These are phyloP conservation scores for Holothuria scabra DNA, from an alignment of 53 echinoderm and acorn worm species.

Conservation along the genomic window DNA sequence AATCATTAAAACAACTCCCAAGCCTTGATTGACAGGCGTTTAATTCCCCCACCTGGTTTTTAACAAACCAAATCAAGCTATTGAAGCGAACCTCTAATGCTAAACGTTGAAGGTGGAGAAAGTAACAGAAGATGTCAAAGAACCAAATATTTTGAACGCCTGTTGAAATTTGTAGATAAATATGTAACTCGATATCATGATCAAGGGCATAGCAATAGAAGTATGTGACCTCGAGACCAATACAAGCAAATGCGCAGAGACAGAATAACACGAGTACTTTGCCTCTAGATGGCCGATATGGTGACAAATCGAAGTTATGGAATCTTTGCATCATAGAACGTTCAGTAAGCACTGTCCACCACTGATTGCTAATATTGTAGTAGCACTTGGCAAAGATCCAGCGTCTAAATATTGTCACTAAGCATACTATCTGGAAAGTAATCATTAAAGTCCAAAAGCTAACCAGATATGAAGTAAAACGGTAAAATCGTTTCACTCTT, in stretches of 20 bases:
- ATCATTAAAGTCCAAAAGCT: background rate
- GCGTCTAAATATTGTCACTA: background rate
- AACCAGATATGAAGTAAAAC: background rate
- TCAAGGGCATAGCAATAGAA: background rate
- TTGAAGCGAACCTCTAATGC: constrained; percentile 1
- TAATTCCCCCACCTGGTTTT: background rate
- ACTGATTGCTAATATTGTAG: background rate
- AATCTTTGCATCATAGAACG: background rate
- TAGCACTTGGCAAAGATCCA: background rate
- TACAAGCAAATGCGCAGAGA: background rate
- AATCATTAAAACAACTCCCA: background rate
- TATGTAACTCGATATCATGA: background rate
- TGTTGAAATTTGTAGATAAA: background rate
- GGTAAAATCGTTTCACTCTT: background rate
- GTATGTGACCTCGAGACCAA: background rate
- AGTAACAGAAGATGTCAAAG: constrained; percentile 16
- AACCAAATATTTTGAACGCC: constrained; percentile 4
- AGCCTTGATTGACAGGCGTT: background rate
- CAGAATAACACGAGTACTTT: background rate
- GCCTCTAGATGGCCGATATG: background rate
- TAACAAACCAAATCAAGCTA: constrained; percentile 1
- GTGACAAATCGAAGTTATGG: background rate
- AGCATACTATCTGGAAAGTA: background rate
- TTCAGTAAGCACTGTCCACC: background rate
- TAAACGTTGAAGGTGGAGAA: background rate